Evolutionary conservation across 2,888 invertebrate species (phyloP), one percentile per base, ranked within the genome.

Genomic region (Hermaeophaga mercurialis): DNA sequence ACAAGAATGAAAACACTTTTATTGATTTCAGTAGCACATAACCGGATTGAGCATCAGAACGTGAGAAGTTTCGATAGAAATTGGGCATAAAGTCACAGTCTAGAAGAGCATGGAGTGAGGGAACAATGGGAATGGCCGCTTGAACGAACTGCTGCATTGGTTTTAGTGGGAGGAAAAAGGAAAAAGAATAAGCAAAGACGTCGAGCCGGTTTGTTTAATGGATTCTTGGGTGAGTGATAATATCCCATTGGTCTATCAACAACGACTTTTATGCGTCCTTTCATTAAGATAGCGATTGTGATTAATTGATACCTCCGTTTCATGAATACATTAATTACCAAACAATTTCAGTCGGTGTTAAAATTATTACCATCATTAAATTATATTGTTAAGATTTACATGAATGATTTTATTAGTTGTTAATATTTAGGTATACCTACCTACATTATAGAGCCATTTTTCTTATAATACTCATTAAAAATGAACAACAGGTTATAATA

Each of bases 1-100:
- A 67, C 65, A 68, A 72, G 68, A 69, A 64, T 65, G 69, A 70
- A 75, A 75, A 72, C 73, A 75, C 83, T 84, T 84, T 85, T 85
- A 85, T 85, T 84, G 84, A 84, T 85, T 85, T 83, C 84, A 83
- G 84, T 84, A 83, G 84, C 83, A 81, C 81, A 83, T 83, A 84
- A 83, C 82, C 80, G 78, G 81, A 78, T 82, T 80, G 79, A 78
- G 57, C 64, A 41, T 67, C 65, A 75, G 75, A 73, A 58, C 71
- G 76, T 75, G 72, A 71, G 43, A 49, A 54, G 26, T 43, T 39
- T 31, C 24, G 15, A 26, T 43, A 44, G 12, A 24, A 31, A 12
- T 34, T 18, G 3, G 11, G 31, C 19, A 34, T 28, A 48, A 17
- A 18, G 49, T 71, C 70, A 73, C 73, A 72, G 60, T 74, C 74